phyloP scores from a whole-genome alignment of 2,797 vertebrate genomes.

The Cirrhinus molitorella region DNA sequence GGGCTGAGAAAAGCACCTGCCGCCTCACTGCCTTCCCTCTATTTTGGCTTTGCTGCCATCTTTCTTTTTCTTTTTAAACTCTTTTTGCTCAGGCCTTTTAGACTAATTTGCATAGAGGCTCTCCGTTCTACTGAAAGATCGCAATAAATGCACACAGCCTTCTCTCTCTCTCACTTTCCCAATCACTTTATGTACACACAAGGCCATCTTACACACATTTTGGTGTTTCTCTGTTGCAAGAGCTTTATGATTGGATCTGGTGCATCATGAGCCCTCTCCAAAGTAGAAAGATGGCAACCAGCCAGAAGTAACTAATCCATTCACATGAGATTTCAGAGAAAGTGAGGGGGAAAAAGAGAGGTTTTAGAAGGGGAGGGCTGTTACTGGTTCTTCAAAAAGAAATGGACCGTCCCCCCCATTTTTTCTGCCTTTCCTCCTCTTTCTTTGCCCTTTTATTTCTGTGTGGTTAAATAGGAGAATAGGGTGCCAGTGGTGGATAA shows the following conservation, averaged over 20 bases:
- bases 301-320: slow-evolving; percentile 80
- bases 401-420: slow-evolving; percentile 67
- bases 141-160: not conserved
- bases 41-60: not conserved
- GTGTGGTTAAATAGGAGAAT: slow-evolving; percentile 81
- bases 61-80: slow-evolving; percentile 16
- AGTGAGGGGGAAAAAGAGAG: slow-evolving; percentile 64
- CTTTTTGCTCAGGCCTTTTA: not conserved
- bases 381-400: slow-evolving; percentile 65
- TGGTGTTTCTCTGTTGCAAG: slow-evolving; percentile 67
- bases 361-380: slow-evolving; percentile 59
- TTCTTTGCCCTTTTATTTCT: slow-evolving; percentile 64
- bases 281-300: slow-evolving; percentile 72
- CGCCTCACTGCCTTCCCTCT: slow-evolving; percentile 66
- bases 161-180: slow-evolving; percentile 21
- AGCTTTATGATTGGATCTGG: slow-evolving; percentile 73
- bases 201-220: slow-evolving; percentile 63
- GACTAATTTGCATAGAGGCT: slow-evolving; percentile 11
- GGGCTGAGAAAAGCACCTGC: slow-evolving; percentile 72
- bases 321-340: slow-evolving; percentile 60
- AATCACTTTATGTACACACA: slow-evolving; percentile 35
- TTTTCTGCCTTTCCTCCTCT: slow-evolving; percentile 51
- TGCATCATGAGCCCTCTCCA: slow-evolving; percentile 75
- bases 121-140: not conserved
- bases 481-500: slow-evolving; percentile 76